phyloP scores from a whole-genome alignment of 2,888 invertebrate genomes.

The Drosophila paranaensis region DNA sequence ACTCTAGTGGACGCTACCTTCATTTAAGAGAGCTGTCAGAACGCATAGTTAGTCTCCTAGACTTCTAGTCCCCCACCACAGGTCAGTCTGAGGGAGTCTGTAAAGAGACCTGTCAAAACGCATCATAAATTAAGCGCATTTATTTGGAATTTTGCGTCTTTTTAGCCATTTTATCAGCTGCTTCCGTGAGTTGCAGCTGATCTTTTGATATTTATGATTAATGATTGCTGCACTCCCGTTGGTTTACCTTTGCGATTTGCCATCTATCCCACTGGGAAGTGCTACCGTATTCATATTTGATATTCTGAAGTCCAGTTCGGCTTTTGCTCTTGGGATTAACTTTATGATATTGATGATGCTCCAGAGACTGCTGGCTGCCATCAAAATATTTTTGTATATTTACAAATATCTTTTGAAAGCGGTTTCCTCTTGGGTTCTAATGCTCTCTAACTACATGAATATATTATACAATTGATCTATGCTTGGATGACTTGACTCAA shows the following conservation, averaged over 20 bases:
- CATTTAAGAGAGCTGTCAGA: constrained; percentile 53
- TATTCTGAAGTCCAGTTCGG: not conserved
- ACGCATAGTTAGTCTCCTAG: constrained; percentile 33
- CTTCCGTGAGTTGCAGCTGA: constrained; percentile 49
- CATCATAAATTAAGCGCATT: constrained; percentile 67
- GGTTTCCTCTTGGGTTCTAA: constrained; percentile 2
- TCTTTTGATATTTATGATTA: constrained; percentile 51
- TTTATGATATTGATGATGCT: constrained; percentile 67
- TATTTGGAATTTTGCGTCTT: constrained; percentile 15
- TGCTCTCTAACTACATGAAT: not conserved
- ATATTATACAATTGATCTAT: constrained; percentile 30
- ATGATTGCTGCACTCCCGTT: constrained; percentile 32
- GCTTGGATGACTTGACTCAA: constrained; percentile 49
- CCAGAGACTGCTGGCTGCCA: constrained; percentile 53
- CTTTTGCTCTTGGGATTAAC: constrained; percentile 8
- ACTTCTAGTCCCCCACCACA: not conserved
- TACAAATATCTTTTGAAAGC: constrained; percentile 7
- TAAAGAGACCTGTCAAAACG: constrained; percentile 62
- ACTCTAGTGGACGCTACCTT: not conserved
- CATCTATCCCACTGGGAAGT: constrained; percentile 55
- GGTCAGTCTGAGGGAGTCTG: not conserved
- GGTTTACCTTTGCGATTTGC: constrained; percentile 17
- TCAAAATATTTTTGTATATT: constrained; percentile 80
- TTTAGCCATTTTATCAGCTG: constrained; percentile 52
- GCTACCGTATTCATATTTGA: constrained; percentile 64